These are phyloP conservation scores for Branchellion lobata DNA, from an alignment of 2,888 invertebrate species.

Conservation along the genomic window DNA sequence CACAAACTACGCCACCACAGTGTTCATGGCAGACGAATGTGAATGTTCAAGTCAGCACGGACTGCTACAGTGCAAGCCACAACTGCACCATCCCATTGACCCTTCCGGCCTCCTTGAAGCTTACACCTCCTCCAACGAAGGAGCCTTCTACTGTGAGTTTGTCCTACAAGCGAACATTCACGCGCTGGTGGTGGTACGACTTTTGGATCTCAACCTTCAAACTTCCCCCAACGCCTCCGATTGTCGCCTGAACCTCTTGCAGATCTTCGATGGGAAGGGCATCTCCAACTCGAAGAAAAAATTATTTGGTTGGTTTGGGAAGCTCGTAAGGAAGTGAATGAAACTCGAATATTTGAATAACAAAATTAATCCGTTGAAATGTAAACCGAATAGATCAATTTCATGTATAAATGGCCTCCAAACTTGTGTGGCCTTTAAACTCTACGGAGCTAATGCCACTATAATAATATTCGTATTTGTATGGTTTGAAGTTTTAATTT, in stretches of 20 bases:
- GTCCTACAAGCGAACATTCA: not conserved
- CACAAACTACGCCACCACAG: too few species aligned
- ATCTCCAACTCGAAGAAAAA: not conserved
- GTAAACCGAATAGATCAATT: too few species aligned
- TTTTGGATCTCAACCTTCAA: not conserved
- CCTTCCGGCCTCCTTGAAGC: not conserved
- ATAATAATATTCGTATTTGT: too few species aligned
- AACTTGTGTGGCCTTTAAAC: too few species aligned
- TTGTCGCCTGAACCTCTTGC: not conserved
- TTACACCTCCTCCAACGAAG: not conserved
- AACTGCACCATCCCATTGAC: not conserved
- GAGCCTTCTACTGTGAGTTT: slow-evolving; percentile 3
- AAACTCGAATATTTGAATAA: too few species aligned
- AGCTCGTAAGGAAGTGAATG: too few species aligned
- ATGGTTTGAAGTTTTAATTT: too few species aligned
- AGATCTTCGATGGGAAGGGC: not conserved
- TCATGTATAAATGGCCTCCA: too few species aligned
- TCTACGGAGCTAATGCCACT: too few species aligned
- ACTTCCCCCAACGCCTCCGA: not conserved
- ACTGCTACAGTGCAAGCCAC: not conserved
- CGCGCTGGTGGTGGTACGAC: not conserved
- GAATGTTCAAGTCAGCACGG: not conserved
- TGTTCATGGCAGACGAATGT: not conserved
- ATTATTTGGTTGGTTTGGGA: not conserved
- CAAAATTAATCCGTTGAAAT: not conserved